These are phyloP conservation scores for Lytechinus pictus DNA, from an alignment of 35 echinoderm and acorn worm genomes.

Conservation along the genomic window DNA sequence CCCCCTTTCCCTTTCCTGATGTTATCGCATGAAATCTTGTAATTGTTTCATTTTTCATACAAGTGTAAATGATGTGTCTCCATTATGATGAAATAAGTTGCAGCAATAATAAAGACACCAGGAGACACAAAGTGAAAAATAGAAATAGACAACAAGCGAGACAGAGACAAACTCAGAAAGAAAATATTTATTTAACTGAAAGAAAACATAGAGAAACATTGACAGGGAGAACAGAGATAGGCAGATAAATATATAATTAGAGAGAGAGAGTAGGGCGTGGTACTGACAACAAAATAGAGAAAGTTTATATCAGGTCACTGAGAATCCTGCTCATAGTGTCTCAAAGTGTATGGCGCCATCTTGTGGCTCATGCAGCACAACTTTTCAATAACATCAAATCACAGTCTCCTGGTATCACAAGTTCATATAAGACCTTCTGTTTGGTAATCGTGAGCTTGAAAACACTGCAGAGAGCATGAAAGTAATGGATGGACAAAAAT, in stretches of 20 bases:
- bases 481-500: no score
- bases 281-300: not conserved
- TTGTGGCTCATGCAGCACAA: not conserved
- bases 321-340: not conserved
- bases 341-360: not conserved
- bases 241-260: not conserved
- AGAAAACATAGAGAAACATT: not conserved
- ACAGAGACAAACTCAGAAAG: not conserved
- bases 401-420: not conserved
- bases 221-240: not conserved
- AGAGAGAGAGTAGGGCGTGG: not conserved
- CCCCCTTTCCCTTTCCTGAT: no score
- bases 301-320: not conserved
- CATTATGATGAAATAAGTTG: no score
- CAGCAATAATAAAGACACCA: no score
- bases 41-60: no score
- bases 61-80: no score
- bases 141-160: not conserved
- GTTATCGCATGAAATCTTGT: no score
- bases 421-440: no score
- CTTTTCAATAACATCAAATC: not conserved
- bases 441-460: no score
- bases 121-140: not conserved
- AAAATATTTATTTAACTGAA: not conserved
- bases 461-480: no score